phyloP scores from a whole-genome alignment of 2,888 invertebrate genomes.

The Drosophila multiciliata region DNA sequence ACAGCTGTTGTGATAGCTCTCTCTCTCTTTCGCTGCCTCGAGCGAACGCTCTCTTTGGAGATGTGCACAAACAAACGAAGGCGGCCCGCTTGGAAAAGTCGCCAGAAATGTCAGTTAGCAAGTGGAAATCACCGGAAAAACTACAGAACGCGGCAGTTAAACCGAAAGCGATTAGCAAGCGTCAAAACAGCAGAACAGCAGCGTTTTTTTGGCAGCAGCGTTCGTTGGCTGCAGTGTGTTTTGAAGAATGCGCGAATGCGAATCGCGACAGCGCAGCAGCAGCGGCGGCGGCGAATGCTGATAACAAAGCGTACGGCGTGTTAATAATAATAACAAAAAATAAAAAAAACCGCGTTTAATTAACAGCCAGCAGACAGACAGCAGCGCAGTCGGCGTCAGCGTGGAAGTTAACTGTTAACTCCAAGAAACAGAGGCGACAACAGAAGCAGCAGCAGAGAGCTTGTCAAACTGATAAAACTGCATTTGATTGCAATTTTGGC shows the following conservation, averaged over 20 bases:
- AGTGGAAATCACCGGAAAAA: slow-evolving; percentile 82
- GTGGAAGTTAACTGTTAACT: slow-evolving; percentile 53
- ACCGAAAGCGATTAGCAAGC: slow-evolving; percentile 39
- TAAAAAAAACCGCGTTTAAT: slow-evolving; percentile 70
- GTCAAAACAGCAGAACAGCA: slow-evolving; percentile 47
- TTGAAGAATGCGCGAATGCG: slow-evolving; percentile 59
- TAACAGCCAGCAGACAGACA: slow-evolving; percentile 51
- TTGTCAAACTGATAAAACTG: slow-evolving; percentile 66
- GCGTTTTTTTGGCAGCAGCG: slow-evolving; percentile 41
- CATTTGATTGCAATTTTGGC: slow-evolving; percentile 80
- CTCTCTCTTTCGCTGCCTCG: slow-evolving; percentile 1
- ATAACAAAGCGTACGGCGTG: slow-evolving; percentile 74
- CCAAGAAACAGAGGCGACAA: slow-evolving; percentile 5
- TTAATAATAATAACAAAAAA: slow-evolving; percentile 75
- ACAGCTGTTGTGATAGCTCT: slow-evolving; percentile 40
- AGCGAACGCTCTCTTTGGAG: slow-evolving; percentile 25
- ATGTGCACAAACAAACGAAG: slow-evolving; percentile 62
- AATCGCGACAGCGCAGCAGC: slow-evolving; percentile 37
- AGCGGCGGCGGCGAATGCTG: slow-evolving; percentile 58
- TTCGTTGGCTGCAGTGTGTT: slow-evolving; percentile 41
- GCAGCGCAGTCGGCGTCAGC: slow-evolving; percentile 64
- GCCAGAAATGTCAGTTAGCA: slow-evolving; percentile 70
- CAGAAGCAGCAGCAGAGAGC: slow-evolving; percentile 1
- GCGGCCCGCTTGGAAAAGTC: slow-evolving; percentile 70
- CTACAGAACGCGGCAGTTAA: slow-evolving; percentile 74